Evolutionary conservation across 2,888 invertebrate genomes (phyloP).

Genomic region (Polymixis lichenea): DNA sequence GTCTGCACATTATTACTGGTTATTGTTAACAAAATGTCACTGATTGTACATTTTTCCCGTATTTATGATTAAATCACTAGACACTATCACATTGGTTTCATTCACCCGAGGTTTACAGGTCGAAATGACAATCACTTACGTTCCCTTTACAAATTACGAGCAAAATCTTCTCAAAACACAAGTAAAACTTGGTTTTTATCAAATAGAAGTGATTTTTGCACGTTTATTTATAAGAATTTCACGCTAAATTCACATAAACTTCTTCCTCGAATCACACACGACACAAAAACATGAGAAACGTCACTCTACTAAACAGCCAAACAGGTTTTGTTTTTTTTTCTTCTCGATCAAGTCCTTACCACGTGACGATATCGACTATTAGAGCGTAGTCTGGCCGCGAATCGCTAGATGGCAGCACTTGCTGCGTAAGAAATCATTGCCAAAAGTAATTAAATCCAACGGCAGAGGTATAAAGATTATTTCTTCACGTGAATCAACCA

Average conservation of each 20-base stretch:
- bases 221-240: constrained; percentile 60
- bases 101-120: constrained; percentile 68
- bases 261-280: constrained; percentile 73
- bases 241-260: constrained; percentile 61
- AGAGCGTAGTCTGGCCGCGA: constrained; percentile 66
- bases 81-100: constrained; percentile 70
- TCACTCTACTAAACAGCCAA: constrained; percentile 84
- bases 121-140: constrained; percentile 52
- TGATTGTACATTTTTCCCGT: constrained; percentile 80
- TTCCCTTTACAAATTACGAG: constrained; percentile 22
- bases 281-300: constrained; percentile 86
- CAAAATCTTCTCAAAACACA: constrained; percentile 25
- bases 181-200: constrained; percentile 19
- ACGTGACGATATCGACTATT: constrained; percentile 79
- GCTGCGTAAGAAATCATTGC: constrained; percentile 51
- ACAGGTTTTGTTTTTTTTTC: constrained; percentile 85
- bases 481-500: constrained; percentile 77
- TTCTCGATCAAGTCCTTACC: constrained; percentile 71
- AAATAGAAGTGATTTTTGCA: constrained; percentile 30
- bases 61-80: constrained; percentile 76
- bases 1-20: constrained; percentile 68
- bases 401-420: constrained; percentile 77
- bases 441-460: constrained; percentile 71
- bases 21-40: constrained; percentile 72
- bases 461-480: constrained; percentile 63